Evolutionary conservation across 1,140 invertebrate genomes (phyloP), one percentile per base, ranked within the genome.

Genomic region (Caerostris extrusa): DNA sequence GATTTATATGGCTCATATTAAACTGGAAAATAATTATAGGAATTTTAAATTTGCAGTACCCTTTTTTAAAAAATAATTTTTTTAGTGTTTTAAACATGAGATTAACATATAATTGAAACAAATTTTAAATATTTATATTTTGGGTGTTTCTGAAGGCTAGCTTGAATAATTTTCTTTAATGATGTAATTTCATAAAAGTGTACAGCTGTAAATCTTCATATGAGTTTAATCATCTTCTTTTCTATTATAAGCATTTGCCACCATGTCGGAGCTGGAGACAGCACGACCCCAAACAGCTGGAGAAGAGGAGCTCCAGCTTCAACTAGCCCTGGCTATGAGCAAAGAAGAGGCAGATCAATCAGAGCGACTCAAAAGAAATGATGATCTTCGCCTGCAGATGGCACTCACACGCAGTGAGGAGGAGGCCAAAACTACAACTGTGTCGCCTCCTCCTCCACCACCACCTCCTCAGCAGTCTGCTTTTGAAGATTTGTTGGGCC

Each of bases 291-390:
- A 98, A 95, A 99, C 98, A 1, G 97, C 98, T 3, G 99, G 99
- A 1, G 99, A 99, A 96, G 99, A 99, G 96, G 99, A 99, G 96
- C 96, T 99, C 94, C 99, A 99, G 96, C 96, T 99, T 93, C 99
- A 99, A 96, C 97, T 99, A 95, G 99, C 99, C 58, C 96, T 99
- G 95, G 99, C 99, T 77, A 99, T 99, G 98, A 99, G 98, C 83
- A 97, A 99, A 94, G 99, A 99, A 96, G 99, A 99, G 96, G 99
- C 99, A 50, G 99, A 99, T 95, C 98, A 99, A 95, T 98, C 99
- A 95, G 98, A 99, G 96, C 97, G 98, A 95, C 97, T 98, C 96
- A 97, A 98, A 88, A 97, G 98, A 94, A 98, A 98, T 95, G 99
- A 99, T 96, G 98, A 99, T 96, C 98, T 99, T 83, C 97, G 98